These are phyloP conservation scores for Rhagologus leucostigma DNA, from an alignment of 2,113 vertebrate species.

Conservation along the genomic window DNA sequence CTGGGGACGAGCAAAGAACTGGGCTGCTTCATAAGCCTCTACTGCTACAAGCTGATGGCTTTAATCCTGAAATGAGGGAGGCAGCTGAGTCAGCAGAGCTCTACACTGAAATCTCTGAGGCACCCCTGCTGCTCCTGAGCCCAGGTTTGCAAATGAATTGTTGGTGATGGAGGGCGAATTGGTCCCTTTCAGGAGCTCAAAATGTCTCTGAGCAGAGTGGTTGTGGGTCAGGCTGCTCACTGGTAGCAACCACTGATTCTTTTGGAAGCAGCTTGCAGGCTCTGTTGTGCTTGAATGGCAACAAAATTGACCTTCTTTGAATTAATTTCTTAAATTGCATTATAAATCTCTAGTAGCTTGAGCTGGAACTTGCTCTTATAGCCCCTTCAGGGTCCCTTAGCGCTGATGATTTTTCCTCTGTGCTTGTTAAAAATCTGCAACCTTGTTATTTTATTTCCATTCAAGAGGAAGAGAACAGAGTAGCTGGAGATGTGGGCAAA, in stretches of 20 bases:
- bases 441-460: neutral
- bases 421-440: neutral
- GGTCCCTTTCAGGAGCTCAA: neutral
- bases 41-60: neutral
- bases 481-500: neutral
- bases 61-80: neutral
- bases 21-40: neutral
- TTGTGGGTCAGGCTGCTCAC: neutral
- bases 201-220: neutral
- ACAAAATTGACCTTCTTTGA: neutral
- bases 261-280: neutral
- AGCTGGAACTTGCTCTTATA: neutral
- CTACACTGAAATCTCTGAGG: neutral
- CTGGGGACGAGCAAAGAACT: neutral
- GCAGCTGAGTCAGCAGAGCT: neutral
- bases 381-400: neutral
- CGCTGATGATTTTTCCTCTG: neutral
- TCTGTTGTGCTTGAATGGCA: neutral
- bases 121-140: neutral
- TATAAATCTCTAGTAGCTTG: neutral
- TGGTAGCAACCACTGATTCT: neutral
- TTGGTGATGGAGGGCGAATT: neutral
- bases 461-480: neutral
- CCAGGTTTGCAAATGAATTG: neutral
- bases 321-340: conserved; percentile 2